These are phyloP conservation scores for Ruditapes philippinarum DNA, from an alignment of 1,140 invertebrate species.

Conservation along the genomic window DNA sequence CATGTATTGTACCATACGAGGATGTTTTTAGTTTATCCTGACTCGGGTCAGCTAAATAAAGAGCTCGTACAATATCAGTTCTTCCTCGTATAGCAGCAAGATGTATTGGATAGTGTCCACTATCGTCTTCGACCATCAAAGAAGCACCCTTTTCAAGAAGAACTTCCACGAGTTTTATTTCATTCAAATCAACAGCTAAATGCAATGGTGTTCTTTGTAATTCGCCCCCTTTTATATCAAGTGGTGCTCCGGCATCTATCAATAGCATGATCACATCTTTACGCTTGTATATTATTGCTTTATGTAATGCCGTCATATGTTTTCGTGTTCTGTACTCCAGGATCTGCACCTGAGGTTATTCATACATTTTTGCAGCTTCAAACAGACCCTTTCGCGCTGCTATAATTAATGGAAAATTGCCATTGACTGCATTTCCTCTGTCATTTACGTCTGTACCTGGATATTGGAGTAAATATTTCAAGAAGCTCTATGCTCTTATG, in stretches of 20 bases:
- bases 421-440: constrained; percentile 15
- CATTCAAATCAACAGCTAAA: background rate
- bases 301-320: constrained; percentile 5
- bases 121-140: constrained; percentile 19
- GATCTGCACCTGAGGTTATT: background rate
- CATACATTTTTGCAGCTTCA: background rate
- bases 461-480: background rate
- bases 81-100: constrained; percentile 44
- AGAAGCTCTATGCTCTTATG: constrained; percentile 22
- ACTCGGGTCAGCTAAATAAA: constrained; percentile 5
- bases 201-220: background rate
- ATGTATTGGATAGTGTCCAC: constrained; percentile 61
- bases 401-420: constrained; percentile 12
- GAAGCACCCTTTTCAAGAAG: background rate
- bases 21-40: constrained; percentile 2
- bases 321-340: background rate
- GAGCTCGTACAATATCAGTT: background rate
- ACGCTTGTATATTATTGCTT: background rate
- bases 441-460: constrained; percentile 11
- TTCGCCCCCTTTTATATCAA: background rate
- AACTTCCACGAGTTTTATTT: background rate
- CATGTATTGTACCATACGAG: constrained; percentile 37
- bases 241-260: background rate
- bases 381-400: background rate
- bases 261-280: background rate